Conservation (phyloP, 2,113 vertebrate genomes). For the Ceyx margarethae region DNA sequence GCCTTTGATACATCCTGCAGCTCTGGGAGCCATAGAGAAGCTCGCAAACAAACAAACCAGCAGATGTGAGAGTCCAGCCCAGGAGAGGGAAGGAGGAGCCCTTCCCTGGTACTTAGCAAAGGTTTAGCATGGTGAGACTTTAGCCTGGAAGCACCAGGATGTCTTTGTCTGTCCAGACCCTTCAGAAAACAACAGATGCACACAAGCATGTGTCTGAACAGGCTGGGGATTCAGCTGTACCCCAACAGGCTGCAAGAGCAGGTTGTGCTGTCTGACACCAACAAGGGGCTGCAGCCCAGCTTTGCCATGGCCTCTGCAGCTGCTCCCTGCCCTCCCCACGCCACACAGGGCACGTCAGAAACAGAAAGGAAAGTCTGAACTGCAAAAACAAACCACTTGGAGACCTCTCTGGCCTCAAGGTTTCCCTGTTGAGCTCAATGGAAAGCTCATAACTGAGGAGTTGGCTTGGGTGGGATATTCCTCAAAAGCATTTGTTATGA, state of each 20-base stretch:
- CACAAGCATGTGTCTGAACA: fast-evolving
- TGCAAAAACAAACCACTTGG: background rate
- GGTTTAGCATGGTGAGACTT: background rate
- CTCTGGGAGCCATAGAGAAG: background rate
- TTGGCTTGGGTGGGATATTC: background rate
- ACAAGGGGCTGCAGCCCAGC: background rate
- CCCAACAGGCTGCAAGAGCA: background rate
- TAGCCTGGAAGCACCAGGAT: background rate
- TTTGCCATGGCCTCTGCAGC: background rate
- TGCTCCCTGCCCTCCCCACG: background rate
- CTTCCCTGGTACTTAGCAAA: background rate
- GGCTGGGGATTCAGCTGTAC: fast-evolving
- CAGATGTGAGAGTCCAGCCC: background rate
- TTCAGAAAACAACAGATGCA: background rate
- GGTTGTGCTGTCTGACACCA: background rate
- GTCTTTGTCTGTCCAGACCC: background rate
- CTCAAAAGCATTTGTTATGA: constrained; percentile 33
- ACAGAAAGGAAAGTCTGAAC: background rate
- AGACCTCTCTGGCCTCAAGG: background rate
- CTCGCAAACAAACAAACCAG: constrained; percentile 22
- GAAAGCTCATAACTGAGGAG: background rate
- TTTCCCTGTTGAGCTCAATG: background rate
- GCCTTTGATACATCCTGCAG: background rate
- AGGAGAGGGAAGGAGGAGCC: background rate
- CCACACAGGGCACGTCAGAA: fast-evolving